These are phyloP conservation scores for Cataglyphis hispanica DNA, from an alignment of 1,140 invertebrate species.

Conservation along the genomic window DNA sequence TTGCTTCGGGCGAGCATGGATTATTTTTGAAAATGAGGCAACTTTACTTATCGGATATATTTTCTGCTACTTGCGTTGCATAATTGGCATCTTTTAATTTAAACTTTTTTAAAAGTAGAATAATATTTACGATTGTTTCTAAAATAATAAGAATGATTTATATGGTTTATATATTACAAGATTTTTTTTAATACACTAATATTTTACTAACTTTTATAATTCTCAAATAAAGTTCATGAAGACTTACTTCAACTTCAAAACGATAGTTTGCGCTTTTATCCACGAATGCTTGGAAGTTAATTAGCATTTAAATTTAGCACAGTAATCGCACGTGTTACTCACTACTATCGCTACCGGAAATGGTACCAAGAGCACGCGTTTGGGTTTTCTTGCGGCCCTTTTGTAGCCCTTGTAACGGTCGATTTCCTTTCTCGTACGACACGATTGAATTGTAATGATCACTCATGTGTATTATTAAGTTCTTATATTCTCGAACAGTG, in stretches of 20 bases:
- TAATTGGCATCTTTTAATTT: background rate
- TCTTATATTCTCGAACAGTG: background rate
- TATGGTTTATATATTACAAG: background rate
- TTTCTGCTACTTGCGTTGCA: background rate
- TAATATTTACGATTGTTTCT: background rate
- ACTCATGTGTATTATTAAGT: conserved; percentile 35
- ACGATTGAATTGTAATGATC: conserved; percentile 77
- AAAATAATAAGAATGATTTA: background rate
- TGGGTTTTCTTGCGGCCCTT: conserved; percentile 57
- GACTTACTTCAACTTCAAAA: background rate
- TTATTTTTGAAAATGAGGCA: background rate
- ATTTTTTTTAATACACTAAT: background rate
- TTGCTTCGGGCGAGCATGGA: background rate
- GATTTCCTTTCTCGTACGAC: conserved; percentile 73
- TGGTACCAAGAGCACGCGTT: background rate
- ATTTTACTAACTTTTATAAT: background rate
- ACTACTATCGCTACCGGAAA: conserved; percentile 24
- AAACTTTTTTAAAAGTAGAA: background rate
- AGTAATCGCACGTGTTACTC: conserved; percentile 34
- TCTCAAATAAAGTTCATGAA: conserved; percentile 3
- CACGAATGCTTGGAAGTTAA: conserved; percentile 36
- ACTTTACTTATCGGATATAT: background rate
- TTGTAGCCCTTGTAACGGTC: conserved; percentile 59
- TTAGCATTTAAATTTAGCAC: conserved; percentile 60
- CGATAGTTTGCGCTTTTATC: background rate